Percentiles rank a stretch among this genome's conserved stretches.
Evolutionary conservation across 2,888 invertebrate species (phyloP).

Genomic region (Diadegma fenestrale): DNA sequence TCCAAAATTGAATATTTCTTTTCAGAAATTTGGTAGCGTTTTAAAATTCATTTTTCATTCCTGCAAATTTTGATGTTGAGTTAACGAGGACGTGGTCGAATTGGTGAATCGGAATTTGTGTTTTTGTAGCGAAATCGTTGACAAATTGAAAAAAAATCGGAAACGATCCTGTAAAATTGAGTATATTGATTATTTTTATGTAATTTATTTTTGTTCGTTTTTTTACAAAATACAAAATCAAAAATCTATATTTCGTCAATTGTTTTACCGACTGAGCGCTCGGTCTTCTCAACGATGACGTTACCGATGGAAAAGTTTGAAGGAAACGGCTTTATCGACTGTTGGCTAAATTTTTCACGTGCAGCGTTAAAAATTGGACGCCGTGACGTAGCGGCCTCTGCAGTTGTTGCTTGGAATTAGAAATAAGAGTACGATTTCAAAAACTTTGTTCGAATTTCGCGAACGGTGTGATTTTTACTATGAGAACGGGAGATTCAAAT

Average conservation of each 20-base stretch:
- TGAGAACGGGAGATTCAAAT: no score
- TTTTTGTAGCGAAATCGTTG: background rate
- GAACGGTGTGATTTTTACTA: no score
- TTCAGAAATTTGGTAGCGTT: no score
- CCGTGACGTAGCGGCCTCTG: slow-evolving; percentile 30
- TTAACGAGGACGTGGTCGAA: background rate
- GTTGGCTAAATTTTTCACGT: background rate
- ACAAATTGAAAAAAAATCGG: background rate
- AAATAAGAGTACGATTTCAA: background rate
- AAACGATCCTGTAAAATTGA: background rate
- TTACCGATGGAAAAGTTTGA: background rate
- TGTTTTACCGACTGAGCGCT: background rate
- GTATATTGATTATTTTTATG: background rate
- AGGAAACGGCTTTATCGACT: background rate
- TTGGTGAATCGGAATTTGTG: background rate
- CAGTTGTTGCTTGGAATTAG: background rate
- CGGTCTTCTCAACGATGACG: background rate
- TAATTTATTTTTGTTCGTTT: background rate
- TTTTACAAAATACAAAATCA: background rate
- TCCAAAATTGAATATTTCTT: no score
- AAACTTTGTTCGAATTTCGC: no score
- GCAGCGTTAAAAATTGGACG: background rate
- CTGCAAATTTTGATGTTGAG: no score
- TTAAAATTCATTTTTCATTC: no score
- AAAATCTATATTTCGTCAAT: background rate